These are phyloP conservation scores for Drosophila formosana DNA, from an alignment of 2,888 invertebrate species.

Conservation along the genomic window DNA sequence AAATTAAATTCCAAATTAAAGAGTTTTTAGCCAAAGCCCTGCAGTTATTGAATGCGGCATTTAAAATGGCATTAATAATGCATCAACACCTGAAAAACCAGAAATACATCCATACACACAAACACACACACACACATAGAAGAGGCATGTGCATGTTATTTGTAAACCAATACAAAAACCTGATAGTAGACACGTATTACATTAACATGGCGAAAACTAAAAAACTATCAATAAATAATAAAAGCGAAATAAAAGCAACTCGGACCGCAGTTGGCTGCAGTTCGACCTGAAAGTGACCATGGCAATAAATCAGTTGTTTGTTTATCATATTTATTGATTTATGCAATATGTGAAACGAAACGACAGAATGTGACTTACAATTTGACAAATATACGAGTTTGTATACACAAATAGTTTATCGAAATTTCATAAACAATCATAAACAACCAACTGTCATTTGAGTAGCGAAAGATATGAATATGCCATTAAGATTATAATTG, in stretches of 20 bases:
- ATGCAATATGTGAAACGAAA: conserved; percentile 27
- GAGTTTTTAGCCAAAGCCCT: conserved; percentile 58
- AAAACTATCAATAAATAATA: conserved; percentile 60
- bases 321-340: conserved; percentile 43
- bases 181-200: conserved; percentile 38
- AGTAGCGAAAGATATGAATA: background rate
- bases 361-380: conserved; percentile 32
- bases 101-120: conserved; percentile 14
- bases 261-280: conserved; percentile 10
- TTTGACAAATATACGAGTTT: conserved; percentile 17
- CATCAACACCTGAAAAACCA: conserved; percentile 66
- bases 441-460: background rate
- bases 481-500: conserved; percentile 19
- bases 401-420: conserved; percentile 1
- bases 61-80: conserved; percentile 77
- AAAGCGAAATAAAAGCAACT: conserved; percentile 40
- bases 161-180: conserved; percentile 3
- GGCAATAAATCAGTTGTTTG: conserved; percentile 44
- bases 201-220: conserved; percentile 41
- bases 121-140: conserved; percentile 6
- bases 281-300: conserved; percentile 31
- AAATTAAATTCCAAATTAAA: conserved; percentile 73
- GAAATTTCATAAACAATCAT: conserved; percentile 9
- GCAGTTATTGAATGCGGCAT: conserved; percentile 61
- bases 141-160: no score